phyloP scores from a whole-genome alignment of 1,140 invertebrate species.

The Meteorus sp. region DNA sequence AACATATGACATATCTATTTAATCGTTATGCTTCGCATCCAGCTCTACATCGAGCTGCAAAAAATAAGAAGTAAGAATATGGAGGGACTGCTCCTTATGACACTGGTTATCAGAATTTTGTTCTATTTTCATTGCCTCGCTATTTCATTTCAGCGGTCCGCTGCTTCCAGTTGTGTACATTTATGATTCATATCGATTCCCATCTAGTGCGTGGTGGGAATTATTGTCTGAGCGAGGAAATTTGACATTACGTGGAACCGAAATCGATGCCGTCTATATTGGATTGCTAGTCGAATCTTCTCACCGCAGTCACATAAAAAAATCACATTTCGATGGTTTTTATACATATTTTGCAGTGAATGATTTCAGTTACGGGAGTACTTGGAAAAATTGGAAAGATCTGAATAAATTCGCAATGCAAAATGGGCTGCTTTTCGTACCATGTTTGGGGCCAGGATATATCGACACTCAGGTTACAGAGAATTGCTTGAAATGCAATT shows the following conservation, averaged over 20 bases:
- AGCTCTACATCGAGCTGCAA: conserved; percentile 60
- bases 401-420: conserved; percentile 62
- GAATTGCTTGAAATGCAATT: background rate
- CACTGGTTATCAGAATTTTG: too few relatives aligned
- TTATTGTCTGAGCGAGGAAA: conserved; percentile 58
- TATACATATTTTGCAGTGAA: conserved; percentile 66
- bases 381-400: conserved; percentile 67
- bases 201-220: conserved; percentile 57
- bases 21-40: conserved; percentile 54
- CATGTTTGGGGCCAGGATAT: conserved; percentile 66
- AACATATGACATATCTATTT: conserved; percentile 52
- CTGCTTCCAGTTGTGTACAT: conserved; percentile 63
- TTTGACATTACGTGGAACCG: conserved; percentile 57
- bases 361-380: conserved; percentile 64
- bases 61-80: conserved; percentile 44
- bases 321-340: conserved; percentile 66
- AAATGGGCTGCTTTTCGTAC: conserved; percentile 63
- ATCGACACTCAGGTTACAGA: conserved; percentile 58
- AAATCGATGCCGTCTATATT: conserved; percentile 63
- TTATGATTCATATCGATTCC: conserved; percentile 63
- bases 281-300: conserved; percentile 57
- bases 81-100: too few relatives aligned
- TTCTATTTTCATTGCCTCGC: too few relatives aligned
- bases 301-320: conserved; percentile 58
- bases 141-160: conserved; percentile 41